phyloP scores from a whole-genome alignment of 2,113 vertebrate species.

The Cyrtonyx montezumae region DNA sequence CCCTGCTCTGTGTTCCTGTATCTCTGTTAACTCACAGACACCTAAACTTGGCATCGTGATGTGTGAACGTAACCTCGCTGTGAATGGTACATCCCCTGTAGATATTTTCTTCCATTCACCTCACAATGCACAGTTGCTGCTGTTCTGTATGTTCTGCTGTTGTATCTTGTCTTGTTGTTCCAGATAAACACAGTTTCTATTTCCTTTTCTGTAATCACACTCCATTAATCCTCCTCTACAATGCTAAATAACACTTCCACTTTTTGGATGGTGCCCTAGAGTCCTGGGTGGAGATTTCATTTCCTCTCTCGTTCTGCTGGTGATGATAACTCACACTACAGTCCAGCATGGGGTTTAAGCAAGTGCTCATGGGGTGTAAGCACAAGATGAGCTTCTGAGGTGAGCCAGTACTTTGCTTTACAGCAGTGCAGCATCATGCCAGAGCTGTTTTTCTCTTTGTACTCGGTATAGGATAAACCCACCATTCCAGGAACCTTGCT shows the following conservation, averaged over 20 bases:
- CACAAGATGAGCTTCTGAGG: background rate
- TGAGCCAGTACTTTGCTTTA: background rate
- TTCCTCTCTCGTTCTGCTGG: background rate
- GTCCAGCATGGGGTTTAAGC: background rate
- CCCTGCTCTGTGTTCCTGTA: background rate
- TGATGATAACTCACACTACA: background rate
- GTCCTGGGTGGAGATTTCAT: background rate
- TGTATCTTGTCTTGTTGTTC: background rate
- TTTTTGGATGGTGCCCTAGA: background rate
- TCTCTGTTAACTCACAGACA: background rate
- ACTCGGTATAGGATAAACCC: background rate
- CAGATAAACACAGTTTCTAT: background rate
- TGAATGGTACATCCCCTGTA: background rate
- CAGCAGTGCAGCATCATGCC: background rate
- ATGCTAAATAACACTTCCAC: background rate
- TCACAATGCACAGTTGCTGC: background rate
- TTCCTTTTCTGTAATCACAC: background rate
- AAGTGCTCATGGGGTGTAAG: background rate
- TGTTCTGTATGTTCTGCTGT: background rate
- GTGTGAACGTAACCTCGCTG: rapidly evolving
- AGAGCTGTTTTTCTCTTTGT: background rate
- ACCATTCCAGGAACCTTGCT: background rate
- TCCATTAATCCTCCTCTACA: background rate
- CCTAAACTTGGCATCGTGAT: background rate
- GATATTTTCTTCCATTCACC: background rate